A percentile compares a stretch with the other conserved stretches of the same genome.
Conservation (phyloP, 2,797 vertebrate species). For the Myotis myotis region DNA sequence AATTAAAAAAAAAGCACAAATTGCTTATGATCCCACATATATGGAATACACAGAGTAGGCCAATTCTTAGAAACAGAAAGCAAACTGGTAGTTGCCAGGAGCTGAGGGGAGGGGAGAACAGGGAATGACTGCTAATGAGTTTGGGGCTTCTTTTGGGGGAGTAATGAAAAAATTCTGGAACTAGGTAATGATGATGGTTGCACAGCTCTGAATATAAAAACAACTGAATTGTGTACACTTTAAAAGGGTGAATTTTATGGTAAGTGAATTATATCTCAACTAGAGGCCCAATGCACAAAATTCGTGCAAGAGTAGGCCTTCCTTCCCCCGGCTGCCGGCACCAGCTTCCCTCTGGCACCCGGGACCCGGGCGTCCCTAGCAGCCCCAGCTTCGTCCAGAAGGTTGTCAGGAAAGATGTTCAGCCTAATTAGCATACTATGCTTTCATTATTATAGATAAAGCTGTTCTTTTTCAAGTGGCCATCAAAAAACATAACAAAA, state of each 20-base stretch:
- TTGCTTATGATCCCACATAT: neutral
- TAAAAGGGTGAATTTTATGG: neutral
- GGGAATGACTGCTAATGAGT: neutral
- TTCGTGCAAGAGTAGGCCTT: too few species aligned
- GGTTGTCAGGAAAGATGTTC: too few species aligned
- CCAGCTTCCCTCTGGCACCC: too few species aligned
- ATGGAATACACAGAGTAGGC: neutral
- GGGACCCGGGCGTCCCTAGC: too few species aligned
- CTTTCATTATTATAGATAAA: too few species aligned
- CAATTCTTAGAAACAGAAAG: neutral
- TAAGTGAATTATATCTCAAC: neutral
- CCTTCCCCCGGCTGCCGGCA: too few species aligned
- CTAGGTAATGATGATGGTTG: neutral
- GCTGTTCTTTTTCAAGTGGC: neutral
- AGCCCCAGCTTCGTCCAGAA: too few species aligned
- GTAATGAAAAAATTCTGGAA: neutral
- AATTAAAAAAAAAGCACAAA: neutral
- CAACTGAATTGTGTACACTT: neutral
- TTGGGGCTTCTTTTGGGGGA: neutral
- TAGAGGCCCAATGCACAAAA: neutral
- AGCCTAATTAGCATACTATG: too few species aligned
- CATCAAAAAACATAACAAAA: neutral
- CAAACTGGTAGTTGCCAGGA: neutral
- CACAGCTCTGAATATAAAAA: neutral
- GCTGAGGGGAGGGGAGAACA: too few species aligned